Base-by-base conservation (phyloP, 2,888 invertebrate species). In the Tachina grossa region DNA sequence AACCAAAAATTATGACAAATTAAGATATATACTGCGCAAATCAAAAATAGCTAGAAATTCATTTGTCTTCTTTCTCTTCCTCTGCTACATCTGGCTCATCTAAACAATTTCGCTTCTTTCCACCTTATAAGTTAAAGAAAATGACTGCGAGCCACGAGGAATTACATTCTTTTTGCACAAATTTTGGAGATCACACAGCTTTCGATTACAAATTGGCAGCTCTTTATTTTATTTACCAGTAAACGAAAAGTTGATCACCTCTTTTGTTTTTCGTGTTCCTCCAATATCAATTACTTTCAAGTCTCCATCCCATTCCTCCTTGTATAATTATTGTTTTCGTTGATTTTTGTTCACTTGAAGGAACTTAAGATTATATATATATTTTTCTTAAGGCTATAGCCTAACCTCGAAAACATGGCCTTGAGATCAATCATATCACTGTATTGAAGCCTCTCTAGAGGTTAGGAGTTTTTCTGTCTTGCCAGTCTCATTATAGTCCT, bases 401-500 rank as follows among this genome's bases (percentile, higher is more conserved):
- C 61, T 41, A 61, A 61, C 61, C 61, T 61, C 61, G 61, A 61
- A 61, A 61, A 61, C 61, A 61, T 61, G 39, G 41, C 41, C 41
- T 61, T 61, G 41, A 61, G 39, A 61, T 61, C 41, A 41, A 61
- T 61, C 39, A 41, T 61, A 41, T 61, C 51, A 51, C 53, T 55
- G 53, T 55, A 55, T 55, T 55, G 31, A 59, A 59, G 59, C 61
- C 41, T 61, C 43, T 61, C 61, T 43, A 74, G 61, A 74, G 41
- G 49, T 19, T 55, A 61, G 59, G 74, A 61, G 61, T 74, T 74
- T 75, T 75, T 63, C 75, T n/a, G 75, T 75, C 75, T 75, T 75
- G 75, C 75, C 75, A 75, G 75, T 75, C 75, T 57, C 59, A 59
- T 59, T 22, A 59, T 78, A 68, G 69, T 78, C n/a, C n/a, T n/a